Evolutionary conservation across 2,113 vertebrate genomes (phyloP).

Genomic region (Tursiops truncatus): DNA sequence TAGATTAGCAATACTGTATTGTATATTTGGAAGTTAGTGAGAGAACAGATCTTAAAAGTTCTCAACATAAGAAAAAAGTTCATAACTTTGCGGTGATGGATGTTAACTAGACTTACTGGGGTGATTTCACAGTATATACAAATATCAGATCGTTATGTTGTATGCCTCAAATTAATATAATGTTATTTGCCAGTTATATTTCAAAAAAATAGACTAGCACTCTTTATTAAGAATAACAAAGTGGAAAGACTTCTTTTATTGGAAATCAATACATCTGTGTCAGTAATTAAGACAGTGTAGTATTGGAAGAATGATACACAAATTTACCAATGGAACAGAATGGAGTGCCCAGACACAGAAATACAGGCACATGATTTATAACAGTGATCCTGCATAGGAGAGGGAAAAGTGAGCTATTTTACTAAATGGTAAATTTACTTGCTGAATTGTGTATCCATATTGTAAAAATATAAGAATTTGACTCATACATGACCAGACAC

Average conservation of each 20-base stretch:
- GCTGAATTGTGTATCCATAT: neutral
- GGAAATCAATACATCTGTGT: neutral
- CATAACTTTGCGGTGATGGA: neutral
- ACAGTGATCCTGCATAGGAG: neutral
- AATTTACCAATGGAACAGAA: neutral
- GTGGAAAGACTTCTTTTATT: neutral
- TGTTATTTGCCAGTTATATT: neutral
- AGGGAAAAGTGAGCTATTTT: neutral
- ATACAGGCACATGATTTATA: neutral
- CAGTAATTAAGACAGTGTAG: neutral
- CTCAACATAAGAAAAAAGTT: neutral
- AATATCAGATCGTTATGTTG: neutral
- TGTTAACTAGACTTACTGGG: neutral
- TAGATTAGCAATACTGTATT: neutral
- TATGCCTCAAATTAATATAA: neutral
- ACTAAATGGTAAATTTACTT: neutral
- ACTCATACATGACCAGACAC: neutral
- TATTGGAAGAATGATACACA: neutral
- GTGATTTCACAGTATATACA: neutral
- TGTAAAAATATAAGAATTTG: neutral
- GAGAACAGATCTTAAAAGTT: neutral
- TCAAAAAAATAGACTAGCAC: neutral
- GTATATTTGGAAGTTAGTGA: neutral
- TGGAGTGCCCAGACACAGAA: neutral
- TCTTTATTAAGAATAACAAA: neutral